These are phyloP conservation scores for Conus ventricosus DNA, from an alignment of 1,140 invertebrate genomes.

Conservation along the genomic window DNA sequence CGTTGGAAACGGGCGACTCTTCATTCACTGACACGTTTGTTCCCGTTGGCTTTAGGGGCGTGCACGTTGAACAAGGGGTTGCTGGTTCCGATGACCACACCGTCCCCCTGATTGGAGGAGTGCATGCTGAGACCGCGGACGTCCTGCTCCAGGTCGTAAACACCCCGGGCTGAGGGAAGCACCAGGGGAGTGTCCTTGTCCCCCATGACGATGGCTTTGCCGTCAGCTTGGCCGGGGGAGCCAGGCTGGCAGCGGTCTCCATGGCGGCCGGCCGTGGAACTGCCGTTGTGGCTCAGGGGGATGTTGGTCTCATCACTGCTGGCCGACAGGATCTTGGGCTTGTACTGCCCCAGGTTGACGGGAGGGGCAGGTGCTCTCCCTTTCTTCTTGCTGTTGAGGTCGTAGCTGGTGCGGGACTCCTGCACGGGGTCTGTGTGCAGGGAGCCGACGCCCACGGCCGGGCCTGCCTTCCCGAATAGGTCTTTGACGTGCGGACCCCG, in stretches of 20 bases:
- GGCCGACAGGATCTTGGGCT: slow-evolving; percentile 40
- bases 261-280: background rate
- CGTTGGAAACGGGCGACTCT: background rate
- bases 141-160: background rate
- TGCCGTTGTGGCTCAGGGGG: background rate
- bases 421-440: background rate
- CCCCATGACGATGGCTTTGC: slow-evolving; percentile 34
- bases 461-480: slow-evolving; percentile 26
- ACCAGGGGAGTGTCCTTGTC: slow-evolving; percentile 47
- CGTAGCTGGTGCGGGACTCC: slow-evolving; percentile 30
- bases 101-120: background rate
- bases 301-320: background rate
- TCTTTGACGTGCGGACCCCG: slow-evolving; percentile 30
- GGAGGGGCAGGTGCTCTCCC: background rate
- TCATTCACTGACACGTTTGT: background rate
- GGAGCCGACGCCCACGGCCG: background rate
- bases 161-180: background rate
- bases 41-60: background rate
- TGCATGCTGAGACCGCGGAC: background rate
- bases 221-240: background rate
- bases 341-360: slow-evolving; percentile 40
- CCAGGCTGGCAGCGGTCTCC: background rate
- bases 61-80: slow-evolving; percentile 13
- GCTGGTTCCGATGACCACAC: background rate
- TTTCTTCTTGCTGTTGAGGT: slow-evolving; percentile 34